Evolutionary conservation across 2,797 vertebrate genomes (phyloP).

Genomic region (Argya squamiceps): DNA sequence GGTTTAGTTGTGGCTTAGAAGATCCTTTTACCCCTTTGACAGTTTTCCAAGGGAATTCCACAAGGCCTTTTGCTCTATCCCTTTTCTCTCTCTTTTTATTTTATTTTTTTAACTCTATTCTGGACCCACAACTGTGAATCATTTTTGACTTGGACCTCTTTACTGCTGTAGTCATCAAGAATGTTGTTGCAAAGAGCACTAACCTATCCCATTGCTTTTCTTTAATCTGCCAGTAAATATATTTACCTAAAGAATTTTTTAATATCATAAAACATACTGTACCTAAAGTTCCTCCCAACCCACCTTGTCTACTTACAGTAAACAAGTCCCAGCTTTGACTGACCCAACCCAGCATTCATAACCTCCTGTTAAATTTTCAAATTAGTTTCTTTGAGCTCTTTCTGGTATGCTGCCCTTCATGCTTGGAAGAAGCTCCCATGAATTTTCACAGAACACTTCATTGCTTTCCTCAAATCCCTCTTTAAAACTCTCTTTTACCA

Average conservation of each 20-base stretch:
- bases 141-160: slow-evolving; percentile 10
- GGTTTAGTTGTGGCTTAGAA: slow-evolving; percentile 10
- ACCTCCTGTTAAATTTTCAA: slow-evolving; percentile 34
- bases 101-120: not conserved
- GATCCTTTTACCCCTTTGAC: not conserved
- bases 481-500: slow-evolving; percentile 73
- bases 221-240: slow-evolving; percentile 3
- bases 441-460: slow-evolving; percentile 58
- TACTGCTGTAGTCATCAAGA: slow-evolving; percentile 20
- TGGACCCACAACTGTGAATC: not conserved
- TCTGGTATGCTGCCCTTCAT: slow-evolving; percentile 37
- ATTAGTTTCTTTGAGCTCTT: slow-evolving; percentile 43
- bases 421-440: slow-evolving; percentile 59
- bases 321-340: slow-evolving; percentile 13
- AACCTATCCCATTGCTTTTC: slow-evolving; percentile 32
- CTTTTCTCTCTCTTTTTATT: not conserved
- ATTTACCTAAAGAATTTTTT: not conserved
- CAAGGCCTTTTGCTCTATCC: not conserved
- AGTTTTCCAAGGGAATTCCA: not conserved
- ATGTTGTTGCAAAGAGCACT: slow-evolving; percentile 20
- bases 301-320: slow-evolving; percentile 30
- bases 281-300: slow-evolving; percentile 10
- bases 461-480: slow-evolving; percentile 69
- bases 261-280: not conserved
- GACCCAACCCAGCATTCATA: slow-evolving; percentile 23